Evolutionary conservation across 1,140 invertebrate genomes (phyloP).

Genomic region (Helicorthomorpha holstii): DNA sequence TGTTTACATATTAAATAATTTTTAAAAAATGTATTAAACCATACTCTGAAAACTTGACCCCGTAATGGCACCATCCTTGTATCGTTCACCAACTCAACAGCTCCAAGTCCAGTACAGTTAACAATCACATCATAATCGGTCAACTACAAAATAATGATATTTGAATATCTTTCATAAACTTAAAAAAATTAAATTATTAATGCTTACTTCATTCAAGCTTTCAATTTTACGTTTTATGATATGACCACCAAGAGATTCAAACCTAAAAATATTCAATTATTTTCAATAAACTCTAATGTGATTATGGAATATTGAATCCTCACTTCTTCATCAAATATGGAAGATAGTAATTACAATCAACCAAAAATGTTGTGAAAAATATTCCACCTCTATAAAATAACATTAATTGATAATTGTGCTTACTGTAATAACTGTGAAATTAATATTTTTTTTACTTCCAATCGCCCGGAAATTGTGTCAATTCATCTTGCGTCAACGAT

Average conservation of each 20-base stretch:
- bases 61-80: conserved; percentile 58
- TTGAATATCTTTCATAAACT: background rate
- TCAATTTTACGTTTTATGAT: conserved; percentile 36
- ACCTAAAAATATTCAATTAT: no score
- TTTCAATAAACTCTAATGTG: no score
- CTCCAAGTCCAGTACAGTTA: conserved; percentile 74
- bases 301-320: background rate
- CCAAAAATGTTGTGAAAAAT: background rate
- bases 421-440: background rate
- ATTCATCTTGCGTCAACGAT: conserved; percentile 45
- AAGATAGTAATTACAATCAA: background rate
- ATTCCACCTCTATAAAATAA: background rate
- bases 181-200: background rate
- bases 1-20: conserved; percentile 3
- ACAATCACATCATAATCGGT: conserved; percentile 57
- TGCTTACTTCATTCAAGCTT: conserved; percentile 32
- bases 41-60: conserved; percentile 69
- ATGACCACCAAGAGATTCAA: conserved; percentile 36
- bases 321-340: background rate
- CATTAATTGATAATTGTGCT: background rate
- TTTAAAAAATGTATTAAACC: background rate
- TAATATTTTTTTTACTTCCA: conserved; percentile 35
- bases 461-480: conserved; percentile 43
- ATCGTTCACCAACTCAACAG: conserved; percentile 58
- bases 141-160: conserved; percentile 19